Conservation (phyloP, 35 echinoderm and acorn worm genomes). For the Stichopus chloronotus region DNA sequence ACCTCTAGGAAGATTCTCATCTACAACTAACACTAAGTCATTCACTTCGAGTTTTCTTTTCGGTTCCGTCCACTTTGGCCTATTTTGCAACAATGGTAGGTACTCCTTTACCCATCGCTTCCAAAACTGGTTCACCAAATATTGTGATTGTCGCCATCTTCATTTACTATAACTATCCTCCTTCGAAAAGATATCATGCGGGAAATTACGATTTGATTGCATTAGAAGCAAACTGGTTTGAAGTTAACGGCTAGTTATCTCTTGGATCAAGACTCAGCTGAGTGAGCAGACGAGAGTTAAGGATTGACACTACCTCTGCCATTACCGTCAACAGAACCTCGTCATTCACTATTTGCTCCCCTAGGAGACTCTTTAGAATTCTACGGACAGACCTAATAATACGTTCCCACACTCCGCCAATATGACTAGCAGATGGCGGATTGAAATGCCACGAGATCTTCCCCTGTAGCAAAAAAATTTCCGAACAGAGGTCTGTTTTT, state of each 20-base stretch:
- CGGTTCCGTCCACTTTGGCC: no score
- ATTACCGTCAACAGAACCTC: conserved; percentile 54
- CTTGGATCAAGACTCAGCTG: conserved; percentile 42
- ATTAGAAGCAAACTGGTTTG: conserved; percentile 66
- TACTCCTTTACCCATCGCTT: no score
- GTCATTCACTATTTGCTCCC: conserved; percentile 39
- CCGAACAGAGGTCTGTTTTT: conserved; percentile 19
- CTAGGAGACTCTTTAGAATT: conserved; percentile 42
- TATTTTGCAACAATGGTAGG: no score
- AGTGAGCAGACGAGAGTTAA: conserved; percentile 58
- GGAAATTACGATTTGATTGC: not conserved
- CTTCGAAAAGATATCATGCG: conserved; percentile 54
- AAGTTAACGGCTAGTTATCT: conserved; percentile 56
- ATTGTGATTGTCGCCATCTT: conserved; percentile 13
- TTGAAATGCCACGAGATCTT: conserved; percentile 47
- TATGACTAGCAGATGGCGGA: conserved; percentile 53
- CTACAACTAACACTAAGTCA: not conserved
- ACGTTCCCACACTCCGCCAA: conserved; percentile 62
- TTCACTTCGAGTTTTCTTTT: no score
- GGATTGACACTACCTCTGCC: conserved; percentile 54
- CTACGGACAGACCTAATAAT: conserved; percentile 46
- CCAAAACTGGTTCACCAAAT: no score
- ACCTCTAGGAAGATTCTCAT: conserved; percentile 46
- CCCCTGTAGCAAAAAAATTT: not conserved
- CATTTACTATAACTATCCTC: conserved; percentile 43